phyloP scores from a whole-genome alignment of 2,113 vertebrate species.

The Pteruthius melanotis region DNA sequence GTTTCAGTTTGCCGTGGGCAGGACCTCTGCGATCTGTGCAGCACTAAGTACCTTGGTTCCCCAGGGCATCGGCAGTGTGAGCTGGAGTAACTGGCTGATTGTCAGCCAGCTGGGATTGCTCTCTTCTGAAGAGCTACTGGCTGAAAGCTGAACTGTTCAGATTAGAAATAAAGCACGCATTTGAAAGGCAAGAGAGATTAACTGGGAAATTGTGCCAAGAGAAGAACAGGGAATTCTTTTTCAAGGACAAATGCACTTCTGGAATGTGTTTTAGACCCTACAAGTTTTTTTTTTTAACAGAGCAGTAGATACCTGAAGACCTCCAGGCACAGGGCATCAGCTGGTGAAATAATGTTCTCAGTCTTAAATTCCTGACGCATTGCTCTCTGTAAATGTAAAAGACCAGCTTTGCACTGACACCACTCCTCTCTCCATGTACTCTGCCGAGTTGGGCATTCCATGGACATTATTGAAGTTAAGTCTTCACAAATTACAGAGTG shows the following conservation, averaged over 20 bases:
- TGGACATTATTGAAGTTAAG: neutral
- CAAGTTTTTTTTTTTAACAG: neutral
- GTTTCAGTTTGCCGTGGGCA: neutral
- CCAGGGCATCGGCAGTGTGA: neutral
- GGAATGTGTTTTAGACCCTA: neutral
- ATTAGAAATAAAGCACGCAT: neutral
- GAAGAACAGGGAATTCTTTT: neutral
- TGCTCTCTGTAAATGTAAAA: neutral
- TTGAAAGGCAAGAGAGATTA: slow-evolving; percentile 31
- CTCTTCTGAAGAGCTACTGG: neutral
- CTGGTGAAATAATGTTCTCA: neutral
- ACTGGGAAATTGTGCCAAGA: neutral
- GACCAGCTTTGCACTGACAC: neutral
- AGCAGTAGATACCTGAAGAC: neutral
- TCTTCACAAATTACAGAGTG: neutral
- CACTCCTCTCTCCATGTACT: neutral
- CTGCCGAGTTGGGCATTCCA: neutral
- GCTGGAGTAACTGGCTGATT: neutral
- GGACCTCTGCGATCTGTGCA: neutral
- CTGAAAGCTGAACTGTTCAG: neutral
- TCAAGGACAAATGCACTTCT: neutral
- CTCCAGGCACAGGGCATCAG: neutral
- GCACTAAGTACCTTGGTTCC: neutral
- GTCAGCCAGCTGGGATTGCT: slow-evolving; percentile 29
- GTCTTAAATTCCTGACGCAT: neutral